A percentile compares a stretch with the other conserved stretches of the same genome.
These are phyloP conservation scores for Gortyna flavago DNA, from an alignment of 2,888 invertebrate genomes.

Conservation along the genomic window DNA sequence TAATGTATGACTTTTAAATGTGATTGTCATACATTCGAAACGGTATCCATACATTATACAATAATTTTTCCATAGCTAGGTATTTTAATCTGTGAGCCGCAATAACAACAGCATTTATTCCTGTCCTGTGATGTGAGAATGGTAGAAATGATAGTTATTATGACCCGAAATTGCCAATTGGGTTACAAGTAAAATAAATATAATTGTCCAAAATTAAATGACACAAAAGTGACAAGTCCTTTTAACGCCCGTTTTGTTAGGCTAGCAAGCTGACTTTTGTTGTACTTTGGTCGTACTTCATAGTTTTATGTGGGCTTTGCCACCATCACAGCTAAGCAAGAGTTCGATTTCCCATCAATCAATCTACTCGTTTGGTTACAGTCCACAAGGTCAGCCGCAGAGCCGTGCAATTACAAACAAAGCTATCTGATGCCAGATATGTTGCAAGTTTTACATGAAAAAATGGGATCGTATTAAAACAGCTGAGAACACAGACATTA, in stretches of 20 bases:
- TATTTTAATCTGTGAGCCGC: not conserved
- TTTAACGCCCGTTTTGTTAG: constrained; percentile 34
- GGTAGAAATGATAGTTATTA: constrained; percentile 30
- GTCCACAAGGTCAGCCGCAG: not conserved
- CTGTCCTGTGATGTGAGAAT: constrained; percentile 9
- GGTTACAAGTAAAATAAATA: constrained; percentile 23
- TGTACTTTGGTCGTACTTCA: not conserved
- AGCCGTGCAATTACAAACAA: constrained; percentile 17
- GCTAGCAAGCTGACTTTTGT: not conserved
- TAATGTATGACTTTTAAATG: not conserved
- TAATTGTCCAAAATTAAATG: constrained; percentile 13
- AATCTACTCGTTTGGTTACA: constrained; percentile 14
- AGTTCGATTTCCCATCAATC: constrained; percentile 9
- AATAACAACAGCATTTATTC: constrained; percentile 1
- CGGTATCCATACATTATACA: constrained; percentile 16
- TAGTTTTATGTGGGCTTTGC: not conserved
- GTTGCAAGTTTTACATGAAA: not conserved
- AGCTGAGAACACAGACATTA: constrained; percentile 16
- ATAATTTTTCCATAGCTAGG: not conserved
- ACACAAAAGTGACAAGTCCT: constrained; percentile 37
- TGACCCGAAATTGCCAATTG: constrained; percentile 43
- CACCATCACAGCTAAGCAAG: not conserved
- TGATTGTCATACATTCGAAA: not conserved
- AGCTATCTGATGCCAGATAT: not conserved
- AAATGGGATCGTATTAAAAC: not conserved